phyloP scores from a whole-genome alignment of 2,797 vertebrate species.

The Bucorvus abyssinicus region DNA sequence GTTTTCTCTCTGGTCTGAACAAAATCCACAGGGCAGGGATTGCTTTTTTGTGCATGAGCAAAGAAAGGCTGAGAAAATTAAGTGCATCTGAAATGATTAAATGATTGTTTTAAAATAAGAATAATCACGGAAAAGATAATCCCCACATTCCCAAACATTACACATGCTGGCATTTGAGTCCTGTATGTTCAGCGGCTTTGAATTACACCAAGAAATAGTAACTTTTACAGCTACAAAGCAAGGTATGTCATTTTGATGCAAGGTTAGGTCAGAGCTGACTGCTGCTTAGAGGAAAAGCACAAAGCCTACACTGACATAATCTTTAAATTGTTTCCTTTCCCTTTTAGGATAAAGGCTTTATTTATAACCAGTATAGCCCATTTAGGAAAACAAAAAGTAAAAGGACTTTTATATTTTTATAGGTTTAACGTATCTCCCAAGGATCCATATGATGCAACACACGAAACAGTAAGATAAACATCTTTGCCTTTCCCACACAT shows the following conservation, averaged over 20 bases:
- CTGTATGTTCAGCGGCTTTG: background rate
- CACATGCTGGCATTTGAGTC: background rate
- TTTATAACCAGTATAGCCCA: background rate
- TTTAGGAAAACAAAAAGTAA: background rate
- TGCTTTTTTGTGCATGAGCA: background rate
- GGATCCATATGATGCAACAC: background rate
- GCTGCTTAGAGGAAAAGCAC: background rate
- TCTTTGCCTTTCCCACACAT: background rate
- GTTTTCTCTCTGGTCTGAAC: background rate
- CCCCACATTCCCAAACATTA: background rate
- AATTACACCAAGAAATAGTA: background rate
- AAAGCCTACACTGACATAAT: background rate
- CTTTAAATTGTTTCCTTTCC: background rate
- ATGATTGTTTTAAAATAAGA: background rate
- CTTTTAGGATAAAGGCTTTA: background rate
- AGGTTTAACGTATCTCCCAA: background rate
- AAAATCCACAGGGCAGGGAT: background rate
- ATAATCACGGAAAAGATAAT: background rate
- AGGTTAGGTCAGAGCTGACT: background rate
- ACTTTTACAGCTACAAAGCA: background rate
- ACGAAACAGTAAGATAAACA: background rate
- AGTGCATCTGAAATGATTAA: background rate
- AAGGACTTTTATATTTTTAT: background rate
- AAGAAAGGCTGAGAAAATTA: background rate
- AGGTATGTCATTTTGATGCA: background rate